Conservation (phyloP, 2,113 vertebrate species). For the Melospiza georgiana region DNA sequence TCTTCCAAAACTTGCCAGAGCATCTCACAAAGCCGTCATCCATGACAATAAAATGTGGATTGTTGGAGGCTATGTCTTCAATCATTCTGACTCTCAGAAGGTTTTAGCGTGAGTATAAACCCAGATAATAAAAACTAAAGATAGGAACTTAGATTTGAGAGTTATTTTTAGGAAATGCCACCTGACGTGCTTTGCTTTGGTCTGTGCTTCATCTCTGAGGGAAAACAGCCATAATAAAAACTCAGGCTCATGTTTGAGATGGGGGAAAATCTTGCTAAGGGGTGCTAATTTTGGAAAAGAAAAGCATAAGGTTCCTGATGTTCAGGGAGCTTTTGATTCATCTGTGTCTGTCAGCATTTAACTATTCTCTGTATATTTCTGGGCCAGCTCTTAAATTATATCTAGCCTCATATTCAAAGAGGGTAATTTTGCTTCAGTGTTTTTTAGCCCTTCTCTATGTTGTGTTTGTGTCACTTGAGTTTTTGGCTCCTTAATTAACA, state of each 20-base stretch:
- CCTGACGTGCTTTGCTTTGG: neutral
- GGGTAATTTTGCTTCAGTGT: neutral
- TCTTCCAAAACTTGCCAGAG: slow-evolving; percentile 82
- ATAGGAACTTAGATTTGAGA: neutral
- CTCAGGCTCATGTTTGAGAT: neutral
- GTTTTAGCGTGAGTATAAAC: slow-evolving; percentile 90
- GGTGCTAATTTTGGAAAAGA: neutral
- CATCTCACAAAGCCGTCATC: slow-evolving; percentile 91
- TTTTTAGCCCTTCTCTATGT: neutral
- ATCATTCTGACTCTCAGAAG: slow-evolving; percentile 90
- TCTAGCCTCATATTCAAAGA: neutral
- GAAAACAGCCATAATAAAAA: neutral
- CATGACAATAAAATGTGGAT: slow-evolving; percentile 92
- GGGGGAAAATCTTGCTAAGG: neutral
- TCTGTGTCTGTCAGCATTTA: neutral
- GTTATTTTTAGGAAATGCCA: neutral
- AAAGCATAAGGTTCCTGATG: neutral
- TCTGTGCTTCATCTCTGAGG: neutral
- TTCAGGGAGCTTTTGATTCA: neutral
- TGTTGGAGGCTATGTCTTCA: slow-evolving; percentile 96
- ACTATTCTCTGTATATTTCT: neutral
- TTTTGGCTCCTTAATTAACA: neutral
- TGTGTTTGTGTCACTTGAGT: neutral
- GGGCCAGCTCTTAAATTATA: neutral
- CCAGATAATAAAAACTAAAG: neutral